These are phyloP conservation scores for Anarsia innoxiella DNA, from an alignment of 2,888 invertebrate genomes.

Conservation along the genomic window DNA sequence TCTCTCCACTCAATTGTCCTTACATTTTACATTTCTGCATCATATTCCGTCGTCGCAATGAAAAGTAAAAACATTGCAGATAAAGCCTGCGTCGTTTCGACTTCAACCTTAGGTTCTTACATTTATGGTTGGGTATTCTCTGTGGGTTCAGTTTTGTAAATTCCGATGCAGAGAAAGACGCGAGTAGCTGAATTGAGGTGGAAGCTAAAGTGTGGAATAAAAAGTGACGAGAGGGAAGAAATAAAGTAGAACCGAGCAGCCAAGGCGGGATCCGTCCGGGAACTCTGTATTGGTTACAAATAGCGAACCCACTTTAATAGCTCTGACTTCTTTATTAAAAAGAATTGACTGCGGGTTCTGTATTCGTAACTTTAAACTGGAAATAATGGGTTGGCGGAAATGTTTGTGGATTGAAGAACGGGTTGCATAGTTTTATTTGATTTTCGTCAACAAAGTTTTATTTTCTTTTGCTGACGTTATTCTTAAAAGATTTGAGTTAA, in stretches of 20 bases:
- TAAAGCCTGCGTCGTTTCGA: constrained; percentile 10
- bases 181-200: constrained; percentile 68
- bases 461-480: too few relatives aligned
- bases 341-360: too few relatives aligned
- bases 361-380: too few relatives aligned
- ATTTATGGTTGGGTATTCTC: background rate
- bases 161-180: constrained; percentile 62
- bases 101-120: background rate
- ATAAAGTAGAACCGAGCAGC: constrained; percentile 21
- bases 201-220: constrained; percentile 69
- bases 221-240: constrained; percentile 52
- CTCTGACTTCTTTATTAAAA: background rate
- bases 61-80: constrained; percentile 68
- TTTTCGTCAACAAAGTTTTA: too few relatives aligned
- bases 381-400: too few relatives aligned
- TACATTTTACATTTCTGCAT: constrained; percentile 71
- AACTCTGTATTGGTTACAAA: constrained; percentile 17
- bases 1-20: constrained; percentile 64
- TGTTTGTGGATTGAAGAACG: too few relatives aligned
- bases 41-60: constrained; percentile 67
- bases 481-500: too few relatives aligned
- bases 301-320: constrained; percentile 3
- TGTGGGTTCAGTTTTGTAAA: constrained; percentile 34
- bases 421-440: too few relatives aligned
- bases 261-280: constrained; percentile 5